A percentile compares a stretch with the other conserved stretches of the same genome.
Evolutionary conservation across 2,113 vertebrate species (phyloP).

Genomic region (Damaliscus lunatus): DNA sequence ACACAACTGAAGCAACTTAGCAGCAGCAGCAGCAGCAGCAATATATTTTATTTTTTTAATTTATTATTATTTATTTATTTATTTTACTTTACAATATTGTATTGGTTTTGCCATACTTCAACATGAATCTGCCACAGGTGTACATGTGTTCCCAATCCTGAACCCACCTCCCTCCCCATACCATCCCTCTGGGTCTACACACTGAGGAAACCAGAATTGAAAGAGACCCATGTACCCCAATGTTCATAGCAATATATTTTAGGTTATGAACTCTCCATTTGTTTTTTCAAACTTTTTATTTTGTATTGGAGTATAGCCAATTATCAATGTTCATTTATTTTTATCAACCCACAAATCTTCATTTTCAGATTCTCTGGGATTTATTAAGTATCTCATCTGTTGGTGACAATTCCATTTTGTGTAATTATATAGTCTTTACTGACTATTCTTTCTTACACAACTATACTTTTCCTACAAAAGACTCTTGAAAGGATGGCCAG

Average conservation of each 20-base stretch:
- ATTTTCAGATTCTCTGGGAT: background rate
- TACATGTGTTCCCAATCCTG: too few species aligned
- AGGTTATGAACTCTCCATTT: background rate
- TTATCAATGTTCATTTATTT: background rate
- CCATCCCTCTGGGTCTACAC: too few species aligned
- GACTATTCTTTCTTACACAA: background rate
- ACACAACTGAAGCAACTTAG: background rate
- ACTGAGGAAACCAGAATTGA: too few species aligned
- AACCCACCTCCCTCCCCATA: too few species aligned
- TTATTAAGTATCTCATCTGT: background rate
- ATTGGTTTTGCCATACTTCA: too few species aligned
- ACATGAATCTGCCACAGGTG: too few species aligned
- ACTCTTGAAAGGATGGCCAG: background rate
- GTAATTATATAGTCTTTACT: background rate
- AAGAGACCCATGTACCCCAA: too few species aligned
- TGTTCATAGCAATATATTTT: background rate
- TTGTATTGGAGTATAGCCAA: background rate
- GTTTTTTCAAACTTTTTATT: background rate
- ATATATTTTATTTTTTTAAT: too few species aligned
- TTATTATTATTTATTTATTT: too few species aligned
- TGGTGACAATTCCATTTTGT: background rate
- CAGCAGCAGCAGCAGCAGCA: background rate
- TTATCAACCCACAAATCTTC: background rate
- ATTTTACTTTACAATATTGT: too few species aligned
- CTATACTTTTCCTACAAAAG: background rate